A percentile compares a stretch with the other conserved stretches of the same genome.
Conservation (phyloP, 2,888 invertebrate genomes). For the Chymomyza procnemis region DNA sequence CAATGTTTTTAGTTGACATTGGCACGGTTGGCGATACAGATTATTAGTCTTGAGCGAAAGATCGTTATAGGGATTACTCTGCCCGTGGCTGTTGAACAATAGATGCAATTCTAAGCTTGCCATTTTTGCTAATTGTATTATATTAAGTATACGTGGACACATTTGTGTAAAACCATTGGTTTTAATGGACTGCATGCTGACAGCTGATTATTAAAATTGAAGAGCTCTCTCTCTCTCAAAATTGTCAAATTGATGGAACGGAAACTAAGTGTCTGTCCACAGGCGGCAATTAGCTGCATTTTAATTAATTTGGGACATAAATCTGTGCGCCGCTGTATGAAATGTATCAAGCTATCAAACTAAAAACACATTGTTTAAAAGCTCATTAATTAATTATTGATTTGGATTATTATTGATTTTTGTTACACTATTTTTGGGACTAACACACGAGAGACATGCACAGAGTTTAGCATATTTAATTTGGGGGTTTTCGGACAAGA, state of each 20-base stretch:
- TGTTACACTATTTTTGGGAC: background rate
- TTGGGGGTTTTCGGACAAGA: too few relatives aligned
- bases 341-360: too few relatives aligned
- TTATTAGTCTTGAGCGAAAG: too few relatives aligned
- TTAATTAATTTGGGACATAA: background rate
- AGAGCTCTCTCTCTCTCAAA: background rate
- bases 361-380: background rate
- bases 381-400: background rate
- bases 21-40: too few relatives aligned
- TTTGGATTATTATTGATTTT: conserved; percentile 15
- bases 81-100: conserved; percentile 18
- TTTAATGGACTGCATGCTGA: background rate
- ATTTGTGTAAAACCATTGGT: background rate
- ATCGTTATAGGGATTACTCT: too few relatives aligned
- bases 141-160: background rate
- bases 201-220: background rate
- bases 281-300: background rate
- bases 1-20: background rate
- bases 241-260: conserved; percentile 13
- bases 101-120: conserved; percentile 31
- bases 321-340: background rate
- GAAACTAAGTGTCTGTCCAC: background rate
- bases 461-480: too few relatives aligned
- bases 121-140: background rate
- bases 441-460: conserved; percentile 17